Percentiles rank a stretch among this genome's conserved stretches.
Evolutionary conservation across 2,113 vertebrate species (phyloP).

Genomic region (Coracopsis vasa): DNA sequence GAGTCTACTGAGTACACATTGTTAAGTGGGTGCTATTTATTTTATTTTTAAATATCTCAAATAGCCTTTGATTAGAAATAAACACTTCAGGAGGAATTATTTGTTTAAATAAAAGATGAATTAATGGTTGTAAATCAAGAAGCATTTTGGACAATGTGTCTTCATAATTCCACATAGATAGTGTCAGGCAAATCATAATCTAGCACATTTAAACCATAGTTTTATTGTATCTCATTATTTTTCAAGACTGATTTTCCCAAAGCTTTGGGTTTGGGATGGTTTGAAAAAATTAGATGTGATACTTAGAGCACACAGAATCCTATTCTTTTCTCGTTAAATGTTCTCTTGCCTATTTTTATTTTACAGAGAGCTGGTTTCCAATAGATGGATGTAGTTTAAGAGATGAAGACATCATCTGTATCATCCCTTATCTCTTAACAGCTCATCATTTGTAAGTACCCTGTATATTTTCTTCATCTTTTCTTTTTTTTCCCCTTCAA

Average conservation of each 20-base stretch:
- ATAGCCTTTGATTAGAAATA: not conserved
- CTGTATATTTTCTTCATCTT: not conserved
- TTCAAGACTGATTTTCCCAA: not conserved
- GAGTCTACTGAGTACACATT: not conserved
- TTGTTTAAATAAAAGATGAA: not conserved
- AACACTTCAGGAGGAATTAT: not conserved
- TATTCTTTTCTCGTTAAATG: not conserved
- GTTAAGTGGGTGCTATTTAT: not conserved
- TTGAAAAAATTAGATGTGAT: not conserved
- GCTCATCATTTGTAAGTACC: not conserved
- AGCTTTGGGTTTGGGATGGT: not conserved
- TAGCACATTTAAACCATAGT: not conserved
- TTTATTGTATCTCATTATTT: not conserved
- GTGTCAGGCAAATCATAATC: not conserved
- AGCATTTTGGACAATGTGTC: not conserved
- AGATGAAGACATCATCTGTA: not conserved
- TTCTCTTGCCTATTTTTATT: not conserved
- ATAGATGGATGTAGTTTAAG: not conserved
- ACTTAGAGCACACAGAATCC: not conserved
- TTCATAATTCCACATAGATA: not conserved
- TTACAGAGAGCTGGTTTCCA: not conserved
- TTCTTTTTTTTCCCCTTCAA: not conserved
- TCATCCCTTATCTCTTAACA: not conserved
- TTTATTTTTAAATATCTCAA: not conserved
- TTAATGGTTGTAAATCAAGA: not conserved